Evolutionary conservation across 2,888 invertebrate genomes (phyloP).

Genomic region (Leuctra nigra): DNA sequence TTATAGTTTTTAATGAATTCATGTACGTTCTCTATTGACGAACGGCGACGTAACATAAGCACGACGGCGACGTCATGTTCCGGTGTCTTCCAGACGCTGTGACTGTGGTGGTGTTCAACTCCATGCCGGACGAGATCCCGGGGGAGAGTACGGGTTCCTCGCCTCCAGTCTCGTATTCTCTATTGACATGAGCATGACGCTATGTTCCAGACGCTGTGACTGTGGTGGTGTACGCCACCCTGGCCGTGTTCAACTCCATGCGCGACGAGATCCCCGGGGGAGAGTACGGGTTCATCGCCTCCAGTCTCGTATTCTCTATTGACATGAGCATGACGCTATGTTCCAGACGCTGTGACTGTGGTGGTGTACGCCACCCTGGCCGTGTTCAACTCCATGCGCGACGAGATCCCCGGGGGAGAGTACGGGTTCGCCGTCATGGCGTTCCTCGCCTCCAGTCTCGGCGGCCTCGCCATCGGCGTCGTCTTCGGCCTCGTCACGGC

Average conservation of each 20-base stretch:
- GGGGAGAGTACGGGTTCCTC: too few species aligned
- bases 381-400: conserved; percentile 44
- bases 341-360: conserved; percentile 31
- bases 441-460: conserved; percentile 47
- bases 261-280: too few species aligned
- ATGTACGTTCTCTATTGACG: too few species aligned
- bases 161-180: too few species aligned
- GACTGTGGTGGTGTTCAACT: background rate
- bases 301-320: too few species aligned
- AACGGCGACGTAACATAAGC: too few species aligned
- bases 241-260: background rate
- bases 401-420: conserved; percentile 41
- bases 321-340: background rate
- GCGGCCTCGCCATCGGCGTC: conserved; percentile 46
- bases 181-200: too few species aligned
- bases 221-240: background rate
- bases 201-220: background rate
- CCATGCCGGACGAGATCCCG: background rate
- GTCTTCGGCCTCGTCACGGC: conserved; percentile 47
- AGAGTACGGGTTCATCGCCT: too few species aligned
- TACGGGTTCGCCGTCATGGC: conserved; percentile 44
- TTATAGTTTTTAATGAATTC: too few species aligned
- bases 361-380: conserved; percentile 44
- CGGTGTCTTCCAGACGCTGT: background rate
- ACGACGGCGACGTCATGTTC: too few species aligned